Evolutionary conservation across 2,888 invertebrate genomes (phyloP), one percentile per base, ranked within the genome.

Genomic region (Drosophila robusta): DNA sequence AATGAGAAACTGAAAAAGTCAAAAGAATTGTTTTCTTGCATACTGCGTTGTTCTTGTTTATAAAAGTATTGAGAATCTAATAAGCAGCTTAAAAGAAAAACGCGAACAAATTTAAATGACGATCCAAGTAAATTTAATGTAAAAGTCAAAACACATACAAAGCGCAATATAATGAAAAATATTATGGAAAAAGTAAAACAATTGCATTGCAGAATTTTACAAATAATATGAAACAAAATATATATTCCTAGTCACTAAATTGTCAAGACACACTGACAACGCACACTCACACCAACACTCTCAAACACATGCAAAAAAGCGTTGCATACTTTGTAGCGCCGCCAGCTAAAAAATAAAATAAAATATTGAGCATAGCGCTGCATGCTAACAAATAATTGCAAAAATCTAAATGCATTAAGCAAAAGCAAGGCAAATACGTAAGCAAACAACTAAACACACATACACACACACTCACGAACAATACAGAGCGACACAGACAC

Each of bases 41-140:
- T 46, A 55, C 58, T 86, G 83, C 79, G 82, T 90, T 90, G 89
- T 90, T 90, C 89, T 90, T 89, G 89, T 90, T 90, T 89, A 85
- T 84, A 81, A 77, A 80, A 57, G 72, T 75, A 84, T 83, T 79
- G 74, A 54, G 26, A 56, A 75, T 51, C 29, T 44, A 49, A 34
- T 45, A 52, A 50, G 42, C 51, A 55, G 36, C 60, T 38, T 56
- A 34, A 46, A 16, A 36, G 14, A 11, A 22, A 49, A 65, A 36
- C 12, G 36, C 47, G 16, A 42, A 32, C 16, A 41, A 38, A 57
- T 54, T 49, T 46, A 44, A 54, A 50, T 52, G 22, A 18, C 36
- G 60, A 57, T 56, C 58, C 42, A 75, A 70, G 34, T 55, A 50
- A 52, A 66, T 55, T 58, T 39, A 24, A 52, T 56, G 24, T 60